phyloP scores from a whole-genome alignment of 2,113 vertebrate genomes.

The Ploceus nigricollis region DNA sequence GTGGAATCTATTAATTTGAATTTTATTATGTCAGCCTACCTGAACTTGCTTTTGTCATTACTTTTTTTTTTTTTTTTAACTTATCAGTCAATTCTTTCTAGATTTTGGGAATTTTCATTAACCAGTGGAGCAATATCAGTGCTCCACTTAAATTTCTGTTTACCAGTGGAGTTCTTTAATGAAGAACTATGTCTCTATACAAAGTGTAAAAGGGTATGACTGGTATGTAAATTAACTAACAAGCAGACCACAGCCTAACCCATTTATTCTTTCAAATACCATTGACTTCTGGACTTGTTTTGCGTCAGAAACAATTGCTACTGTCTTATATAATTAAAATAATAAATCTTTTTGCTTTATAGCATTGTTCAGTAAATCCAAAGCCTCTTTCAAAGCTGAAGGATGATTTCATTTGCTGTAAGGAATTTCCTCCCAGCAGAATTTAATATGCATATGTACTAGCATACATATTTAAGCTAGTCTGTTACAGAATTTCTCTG shows the following conservation, averaged over 20 bases:
- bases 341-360: background rate
- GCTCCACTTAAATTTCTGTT: background rate
- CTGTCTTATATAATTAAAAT: background rate
- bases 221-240: background rate
- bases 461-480: background rate
- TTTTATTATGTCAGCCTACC: background rate
- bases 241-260: background rate
- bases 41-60: background rate
- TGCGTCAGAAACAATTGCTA: background rate
- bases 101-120: background rate
- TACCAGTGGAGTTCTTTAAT: background rate
- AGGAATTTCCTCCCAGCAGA: background rate
- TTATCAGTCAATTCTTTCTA: background rate
- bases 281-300: conserved; percentile 8
- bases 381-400: background rate
- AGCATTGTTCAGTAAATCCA: background rate
- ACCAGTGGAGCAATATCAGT: background rate
- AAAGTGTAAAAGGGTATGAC: background rate
- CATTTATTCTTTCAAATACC: background rate
- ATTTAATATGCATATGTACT: background rate
- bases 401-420: background rate
- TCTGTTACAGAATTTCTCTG: background rate
- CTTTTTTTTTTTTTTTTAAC: background rate
- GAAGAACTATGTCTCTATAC: background rate
- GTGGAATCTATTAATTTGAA: background rate